These are phyloP conservation scores for Lepidurus apus DNA, from an alignment of 1,140 invertebrate genomes.

Conservation along the genomic window DNA sequence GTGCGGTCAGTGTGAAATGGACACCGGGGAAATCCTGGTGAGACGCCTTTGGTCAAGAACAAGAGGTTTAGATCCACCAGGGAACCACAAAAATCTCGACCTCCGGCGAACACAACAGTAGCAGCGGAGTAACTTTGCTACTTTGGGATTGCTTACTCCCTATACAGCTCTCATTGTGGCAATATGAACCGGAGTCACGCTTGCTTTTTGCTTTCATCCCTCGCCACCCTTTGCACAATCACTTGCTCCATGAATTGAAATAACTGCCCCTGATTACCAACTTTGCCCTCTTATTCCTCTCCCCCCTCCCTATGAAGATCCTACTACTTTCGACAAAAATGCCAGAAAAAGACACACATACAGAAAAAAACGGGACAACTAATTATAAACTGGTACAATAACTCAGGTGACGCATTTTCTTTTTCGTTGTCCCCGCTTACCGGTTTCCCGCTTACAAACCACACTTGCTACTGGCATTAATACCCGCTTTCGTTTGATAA, in stretches of 20 bases:
- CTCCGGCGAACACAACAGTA: background rate
- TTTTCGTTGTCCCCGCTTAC: background rate
- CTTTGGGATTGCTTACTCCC: conserved; percentile 10
- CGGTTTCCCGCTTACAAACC: background rate
- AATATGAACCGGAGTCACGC: conserved; percentile 4
- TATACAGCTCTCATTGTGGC: background rate
- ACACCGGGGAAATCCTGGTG: conserved; percentile 16
- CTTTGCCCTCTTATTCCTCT: background rate
- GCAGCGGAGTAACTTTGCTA: background rate
- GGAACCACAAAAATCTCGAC: conserved; percentile 13
- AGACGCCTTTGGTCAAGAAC: conserved; percentile 7
- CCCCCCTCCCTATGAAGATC: background rate
- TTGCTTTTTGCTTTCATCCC: background rate
- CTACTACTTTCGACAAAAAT: background rate
- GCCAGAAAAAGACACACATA: background rate
- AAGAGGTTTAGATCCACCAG: background rate
- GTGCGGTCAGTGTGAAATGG: conserved; percentile 20
- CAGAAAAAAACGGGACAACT: background rate
- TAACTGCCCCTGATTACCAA: conserved; percentile 21
- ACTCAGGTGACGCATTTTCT: background rate
- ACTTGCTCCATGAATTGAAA: background rate
- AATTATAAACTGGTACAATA: background rate
- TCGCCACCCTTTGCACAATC: background rate
- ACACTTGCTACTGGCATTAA: background rate
- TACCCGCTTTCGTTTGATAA: background rate